Evolutionary conservation across 2,888 invertebrate genomes (phyloP), one percentile per base, ranked within the genome.

Genomic region (Beris morrisii): DNA sequence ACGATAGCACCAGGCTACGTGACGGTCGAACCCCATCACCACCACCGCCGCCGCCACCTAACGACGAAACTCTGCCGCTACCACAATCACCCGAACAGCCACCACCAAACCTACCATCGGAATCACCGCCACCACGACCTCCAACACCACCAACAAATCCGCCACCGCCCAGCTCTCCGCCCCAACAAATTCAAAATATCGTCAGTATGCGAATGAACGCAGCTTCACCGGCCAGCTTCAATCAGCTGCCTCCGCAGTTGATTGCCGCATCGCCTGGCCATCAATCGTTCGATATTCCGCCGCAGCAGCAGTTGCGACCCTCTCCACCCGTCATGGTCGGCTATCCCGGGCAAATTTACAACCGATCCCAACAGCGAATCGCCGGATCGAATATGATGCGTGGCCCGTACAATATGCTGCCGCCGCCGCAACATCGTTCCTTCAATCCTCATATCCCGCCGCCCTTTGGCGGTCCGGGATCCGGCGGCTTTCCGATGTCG

Each of bases 371-470:
- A 44, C 22, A 22, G 22, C 53, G 66, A 45, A 31, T 31, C 7
- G 74, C 73, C 54, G 74, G 73, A 2, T 73, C 74, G 32, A 67
- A 76, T 9, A 75, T 74, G 0, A 70, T 76, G 32, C 73, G 69
- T 5, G 74, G 72, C 57, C 70, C 71, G 2, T 78, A 74, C 59
- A 70, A 72, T 65, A 70, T 73, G 64, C 74, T 73, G 22, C 73
- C 74, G 38, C 73, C 73, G 55, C 50, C 13, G 11, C 52, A 61
- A 12, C 31, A 12, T 13, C 61, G 50, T 61, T 38, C 50, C 52
- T 61, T 61, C 28, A 61, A 61, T 43, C 61, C 61, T 2, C 52
- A 52, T n/a, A 38, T 61, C n/a, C 61, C 61, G 32, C 61, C 61
- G 4, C 61, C 61, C 2, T 61, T 61, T 15, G 13, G 3, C 7